Conservation (phyloP, 2,797 vertebrate species). For the Enteromius argenteus region DNA sequence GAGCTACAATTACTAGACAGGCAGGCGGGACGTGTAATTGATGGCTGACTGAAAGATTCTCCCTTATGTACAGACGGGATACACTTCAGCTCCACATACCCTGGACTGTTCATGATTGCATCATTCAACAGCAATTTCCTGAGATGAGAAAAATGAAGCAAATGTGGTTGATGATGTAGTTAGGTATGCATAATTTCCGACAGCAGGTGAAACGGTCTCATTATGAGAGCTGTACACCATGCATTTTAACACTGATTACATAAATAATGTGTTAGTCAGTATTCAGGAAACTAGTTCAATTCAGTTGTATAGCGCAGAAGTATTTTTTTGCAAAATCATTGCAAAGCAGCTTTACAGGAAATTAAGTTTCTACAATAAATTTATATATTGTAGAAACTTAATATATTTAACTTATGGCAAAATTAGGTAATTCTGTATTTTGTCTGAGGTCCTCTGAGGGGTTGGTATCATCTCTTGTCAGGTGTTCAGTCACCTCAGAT, state of each 20-base stretch:
- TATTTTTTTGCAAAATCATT: too few species aligned
- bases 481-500: too few species aligned
- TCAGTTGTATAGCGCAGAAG: too few species aligned
- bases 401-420: too few species aligned
- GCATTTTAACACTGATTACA: neutral
- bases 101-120: neutral
- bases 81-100: neutral
- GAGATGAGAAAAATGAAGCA: neutral
- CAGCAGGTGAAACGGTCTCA: neutral
- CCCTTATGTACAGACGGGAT: neutral
- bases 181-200: slow-evolving; percentile 5
- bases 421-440: too few species aligned
- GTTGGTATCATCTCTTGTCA: too few species aligned
- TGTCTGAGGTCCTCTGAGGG: too few species aligned
- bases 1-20: slow-evolving; percentile 51
- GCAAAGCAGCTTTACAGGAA: too few species aligned
- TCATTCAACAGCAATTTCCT: neutral
- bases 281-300: slow-evolving; percentile 12
- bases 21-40: neutral
- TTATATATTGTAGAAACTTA: too few species aligned
- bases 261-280: neutral
- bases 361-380: too few species aligned
- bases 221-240: neutral
- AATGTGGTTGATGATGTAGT: neutral
- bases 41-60: slow-evolving; percentile 13